These are phyloP conservation scores for Myotis brandtii DNA, from an alignment of 2,113 vertebrate species.

Conservation along the genomic window DNA sequence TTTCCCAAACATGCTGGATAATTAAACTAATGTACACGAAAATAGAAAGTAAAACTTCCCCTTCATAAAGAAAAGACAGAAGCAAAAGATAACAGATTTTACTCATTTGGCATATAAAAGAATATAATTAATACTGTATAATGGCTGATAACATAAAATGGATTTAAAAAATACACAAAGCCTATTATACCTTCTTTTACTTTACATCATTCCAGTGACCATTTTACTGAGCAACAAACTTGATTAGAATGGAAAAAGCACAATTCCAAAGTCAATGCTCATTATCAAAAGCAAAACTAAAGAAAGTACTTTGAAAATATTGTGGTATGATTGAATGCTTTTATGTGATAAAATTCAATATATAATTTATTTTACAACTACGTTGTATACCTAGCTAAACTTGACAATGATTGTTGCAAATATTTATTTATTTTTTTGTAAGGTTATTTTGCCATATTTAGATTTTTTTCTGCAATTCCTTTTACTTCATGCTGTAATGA, in stretches of 20 bases:
- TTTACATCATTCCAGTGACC: not conserved
- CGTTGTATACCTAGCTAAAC: conserved; percentile 48
- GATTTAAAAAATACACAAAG: not conserved
- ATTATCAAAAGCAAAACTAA: not conserved
- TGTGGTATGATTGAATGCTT: conserved; percentile 39
- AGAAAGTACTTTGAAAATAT: not conserved
- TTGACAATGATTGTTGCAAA: conserved; percentile 9
- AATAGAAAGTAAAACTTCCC: not conserved
- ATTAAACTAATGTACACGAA: not conserved
- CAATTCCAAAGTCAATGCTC: not conserved
- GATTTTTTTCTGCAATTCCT: conserved; percentile 58
- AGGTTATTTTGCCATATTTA: conserved; percentile 67
- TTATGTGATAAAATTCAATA: conserved; percentile 52
- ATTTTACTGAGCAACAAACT: not conserved
- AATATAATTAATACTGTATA: not conserved
- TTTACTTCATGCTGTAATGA: conserved; percentile 62
- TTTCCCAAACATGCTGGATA: not conserved
- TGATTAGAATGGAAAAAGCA: conserved; percentile 50
- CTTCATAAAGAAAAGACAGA: not conserved
- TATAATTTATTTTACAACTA: conserved; percentile 1
- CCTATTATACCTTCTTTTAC: not conserved
- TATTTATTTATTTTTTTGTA: conserved; percentile 25
- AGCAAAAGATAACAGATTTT: not conserved
- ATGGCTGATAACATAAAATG: not conserved
- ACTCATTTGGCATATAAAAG: not conserved